Conservation (phyloP, 2,113 vertebrate species). For the Alouatta palliata region DNA sequence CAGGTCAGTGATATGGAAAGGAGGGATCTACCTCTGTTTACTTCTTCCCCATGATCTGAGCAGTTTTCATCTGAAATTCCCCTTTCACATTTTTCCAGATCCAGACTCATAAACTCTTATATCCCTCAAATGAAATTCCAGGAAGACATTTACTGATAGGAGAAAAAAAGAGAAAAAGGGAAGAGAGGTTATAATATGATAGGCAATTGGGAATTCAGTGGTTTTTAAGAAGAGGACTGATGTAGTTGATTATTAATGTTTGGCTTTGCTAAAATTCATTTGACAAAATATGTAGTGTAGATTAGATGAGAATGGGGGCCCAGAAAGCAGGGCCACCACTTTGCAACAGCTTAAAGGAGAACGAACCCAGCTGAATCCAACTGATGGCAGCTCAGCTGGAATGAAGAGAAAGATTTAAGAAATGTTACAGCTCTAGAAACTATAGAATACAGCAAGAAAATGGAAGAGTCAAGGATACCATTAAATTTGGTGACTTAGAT, state of each 20-base stretch:
- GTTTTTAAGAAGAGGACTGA: neutral
- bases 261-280: slow-evolving; percentile 12
- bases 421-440: neutral
- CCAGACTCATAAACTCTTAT: slow-evolving; percentile 25
- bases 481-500: neutral
- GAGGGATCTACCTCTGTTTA: neutral
- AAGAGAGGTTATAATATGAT: neutral
- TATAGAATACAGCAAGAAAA: neutral
- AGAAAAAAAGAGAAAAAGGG: neutral
- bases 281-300: neutral
- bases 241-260: neutral
- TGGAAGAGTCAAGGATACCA: neutral
- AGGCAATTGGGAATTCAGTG: neutral
- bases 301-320: neutral
- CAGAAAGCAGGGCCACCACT: neutral
- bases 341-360: neutral
- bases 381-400: neutral
- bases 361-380: neutral
- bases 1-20: neutral
- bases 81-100: neutral
- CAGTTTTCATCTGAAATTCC: slow-evolving; percentile 4
- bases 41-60: neutral
- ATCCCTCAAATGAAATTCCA: slow-evolving; percentile 5
- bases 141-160: neutral
- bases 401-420: neutral